phyloP scores from a whole-genome alignment of 2,113 vertebrate genomes.

The Xiphophorus maculatus region DNA sequence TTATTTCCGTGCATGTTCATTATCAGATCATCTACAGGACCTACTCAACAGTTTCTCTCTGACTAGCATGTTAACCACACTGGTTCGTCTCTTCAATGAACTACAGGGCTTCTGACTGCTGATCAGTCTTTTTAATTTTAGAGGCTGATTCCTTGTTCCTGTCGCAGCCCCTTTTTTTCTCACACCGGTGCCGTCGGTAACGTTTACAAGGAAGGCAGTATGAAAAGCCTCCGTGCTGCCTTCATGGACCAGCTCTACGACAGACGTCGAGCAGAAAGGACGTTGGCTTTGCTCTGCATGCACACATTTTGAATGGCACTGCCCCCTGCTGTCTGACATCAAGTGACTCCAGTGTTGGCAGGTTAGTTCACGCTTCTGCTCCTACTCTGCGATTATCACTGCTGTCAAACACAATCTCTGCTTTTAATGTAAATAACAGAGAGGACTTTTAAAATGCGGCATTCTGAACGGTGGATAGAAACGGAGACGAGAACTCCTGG shows the following conservation, averaged over 20 bases:
- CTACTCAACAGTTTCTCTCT: not conserved
- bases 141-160: slow-evolving; percentile 9
- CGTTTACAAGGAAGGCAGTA: slow-evolving; percentile 5
- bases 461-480: not conserved
- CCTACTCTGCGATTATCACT: not conserved
- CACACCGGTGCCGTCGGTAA: slow-evolving; percentile 15
- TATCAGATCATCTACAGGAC: not conserved
- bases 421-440: not conserved
- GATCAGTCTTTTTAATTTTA: slow-evolving; percentile 34
- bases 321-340: not conserved
- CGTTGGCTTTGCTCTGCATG: not conserved
- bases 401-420: not conserved
- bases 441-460: not conserved
- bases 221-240: slow-evolving; percentile 7
- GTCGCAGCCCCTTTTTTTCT: slow-evolving; percentile 10
- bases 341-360: not conserved
- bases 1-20: slow-evolving; percentile 29
- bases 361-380: slow-evolving; percentile 15
- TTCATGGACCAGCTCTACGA: slow-evolving; percentile 15
- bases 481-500: not conserved
- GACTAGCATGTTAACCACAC: slow-evolving; percentile 41
- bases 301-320: not conserved
- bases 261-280: not conserved
- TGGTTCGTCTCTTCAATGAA: slow-evolving; percentile 3
- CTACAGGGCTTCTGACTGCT: slow-evolving; percentile 34